A percentile compares a stretch with the other conserved stretches of the same genome.
These are phyloP conservation scores for Sepioteuthis lessoniana DNA, from an alignment of 2,888 invertebrate genomes.

Conservation along the genomic window DNA sequence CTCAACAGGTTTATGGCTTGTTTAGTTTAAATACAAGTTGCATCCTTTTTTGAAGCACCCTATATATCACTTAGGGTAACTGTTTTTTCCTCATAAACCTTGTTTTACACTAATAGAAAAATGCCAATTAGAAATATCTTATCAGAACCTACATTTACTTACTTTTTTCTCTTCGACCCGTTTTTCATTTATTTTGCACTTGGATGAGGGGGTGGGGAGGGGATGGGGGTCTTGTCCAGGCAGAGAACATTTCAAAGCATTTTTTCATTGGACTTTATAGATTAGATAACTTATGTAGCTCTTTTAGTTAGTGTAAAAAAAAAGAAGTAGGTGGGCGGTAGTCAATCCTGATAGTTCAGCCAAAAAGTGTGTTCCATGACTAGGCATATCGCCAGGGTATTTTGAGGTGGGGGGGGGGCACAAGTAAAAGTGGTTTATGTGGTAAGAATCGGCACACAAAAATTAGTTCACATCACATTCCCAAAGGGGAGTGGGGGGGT, in stretches of 20 bases:
- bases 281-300: background rate
- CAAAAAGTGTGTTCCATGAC: background rate
- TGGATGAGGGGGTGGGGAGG: background rate
- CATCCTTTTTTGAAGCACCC: too few relatives aligned
- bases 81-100: background rate
- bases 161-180: background rate
- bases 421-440: too few relatives aligned
- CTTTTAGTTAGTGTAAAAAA: background rate
- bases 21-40: too few relatives aligned
- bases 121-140: background rate
- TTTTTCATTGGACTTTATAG: background rate
- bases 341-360: background rate
- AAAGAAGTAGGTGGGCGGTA: background rate
- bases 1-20: too few relatives aligned
- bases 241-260: background rate
- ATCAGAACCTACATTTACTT: background rate
- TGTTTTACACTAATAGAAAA: background rate
- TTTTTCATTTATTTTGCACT: background rate
- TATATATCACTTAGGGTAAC: background rate
- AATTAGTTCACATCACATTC: too few relatives aligned
- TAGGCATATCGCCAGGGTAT: background rate
- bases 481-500: too few relatives aligned
- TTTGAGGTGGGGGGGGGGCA: too few relatives aligned
- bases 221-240: background rate
- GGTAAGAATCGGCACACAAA: too few relatives aligned